A percentile compares a stretch with the other conserved stretches of the same genome.
phyloP scores from a whole-genome alignment of 2,113 vertebrate species.

The Dromas ardeola region DNA sequence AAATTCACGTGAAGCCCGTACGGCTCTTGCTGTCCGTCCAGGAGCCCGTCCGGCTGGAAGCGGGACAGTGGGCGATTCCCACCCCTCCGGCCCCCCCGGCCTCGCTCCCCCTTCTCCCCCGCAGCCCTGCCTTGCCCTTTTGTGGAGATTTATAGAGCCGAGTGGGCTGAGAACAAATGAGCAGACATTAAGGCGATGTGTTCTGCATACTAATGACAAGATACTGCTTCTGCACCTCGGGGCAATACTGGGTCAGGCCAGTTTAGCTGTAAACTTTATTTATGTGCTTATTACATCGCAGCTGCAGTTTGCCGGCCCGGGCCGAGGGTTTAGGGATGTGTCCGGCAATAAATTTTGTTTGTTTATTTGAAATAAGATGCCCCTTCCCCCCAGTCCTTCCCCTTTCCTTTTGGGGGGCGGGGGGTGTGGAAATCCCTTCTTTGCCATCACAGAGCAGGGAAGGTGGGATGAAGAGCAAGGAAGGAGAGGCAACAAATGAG shows the following conservation, averaged over 20 bases:
- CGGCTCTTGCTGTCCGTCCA: not conserved
- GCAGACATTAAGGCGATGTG: constrained; percentile 75
- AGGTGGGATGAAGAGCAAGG: not conserved
- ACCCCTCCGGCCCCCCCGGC: not conserved
- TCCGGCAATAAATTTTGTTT: not conserved
- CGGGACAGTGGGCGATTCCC: not conserved
- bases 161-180: constrained; percentile 73
- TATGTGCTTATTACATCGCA: constrained; percentile 64
- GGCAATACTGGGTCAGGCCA: constrained; percentile 75
- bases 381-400: not conserved
- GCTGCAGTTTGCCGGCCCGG: not conserved
- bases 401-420: not conserved
- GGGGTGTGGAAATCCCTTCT: not conserved
- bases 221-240: constrained; percentile 66
- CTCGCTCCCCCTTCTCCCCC: not conserved
- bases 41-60: not conserved
- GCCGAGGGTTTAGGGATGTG: not conserved
- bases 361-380: not conserved
- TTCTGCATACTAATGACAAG: constrained; percentile 78
- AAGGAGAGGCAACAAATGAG: fast-evolving
- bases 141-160: constrained; percentile 74
- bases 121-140: constrained; percentile 51
- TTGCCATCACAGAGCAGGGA: fast-evolving
- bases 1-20: not conserved
- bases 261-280: constrained; percentile 69